phyloP scores from a whole-genome alignment of 2,113 vertebrate species.

The Cyanoliseus patagonus region DNA sequence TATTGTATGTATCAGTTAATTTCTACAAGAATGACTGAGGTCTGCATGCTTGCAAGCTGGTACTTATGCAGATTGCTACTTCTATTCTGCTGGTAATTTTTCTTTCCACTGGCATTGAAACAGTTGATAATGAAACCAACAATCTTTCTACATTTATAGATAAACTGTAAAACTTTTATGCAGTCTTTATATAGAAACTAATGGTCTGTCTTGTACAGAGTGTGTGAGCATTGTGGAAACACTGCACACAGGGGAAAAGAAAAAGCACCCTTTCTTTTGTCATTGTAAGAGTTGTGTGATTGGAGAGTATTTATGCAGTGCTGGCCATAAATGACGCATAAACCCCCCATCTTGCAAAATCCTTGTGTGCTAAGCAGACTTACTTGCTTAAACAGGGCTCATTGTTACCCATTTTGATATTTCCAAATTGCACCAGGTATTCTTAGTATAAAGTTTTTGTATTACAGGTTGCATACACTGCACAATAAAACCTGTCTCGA shows the following conservation, averaged over 20 bases:
- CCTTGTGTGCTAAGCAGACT: slow-evolving; percentile 12
- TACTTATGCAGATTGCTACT: slow-evolving; percentile 54
- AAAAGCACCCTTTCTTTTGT: slow-evolving; percentile 70
- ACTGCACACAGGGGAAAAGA: slow-evolving; percentile 61
- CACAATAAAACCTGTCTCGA: not conserved
- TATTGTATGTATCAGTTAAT: slow-evolving; percentile 42
- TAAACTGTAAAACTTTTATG: slow-evolving; percentile 77
- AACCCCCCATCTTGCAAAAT: slow-evolving; percentile 1
- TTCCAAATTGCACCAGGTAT: slow-evolving; percentile 38
- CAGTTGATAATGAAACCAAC: slow-evolving; percentile 70
- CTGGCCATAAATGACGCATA: slow-evolving; percentile 56
- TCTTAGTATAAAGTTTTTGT: slow-evolving; percentile 34
- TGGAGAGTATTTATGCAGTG: slow-evolving; percentile 40
- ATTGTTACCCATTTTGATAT: slow-evolving; percentile 45
- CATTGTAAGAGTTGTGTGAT: slow-evolving; percentile 37
- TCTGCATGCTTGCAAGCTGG: not conserved
- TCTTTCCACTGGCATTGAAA: slow-evolving; percentile 69
- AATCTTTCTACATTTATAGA: slow-evolving; percentile 76
- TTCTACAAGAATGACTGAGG: slow-evolving; percentile 15
- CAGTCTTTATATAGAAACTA: slow-evolving; percentile 77
- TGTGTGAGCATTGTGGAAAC: slow-evolving; percentile 66
- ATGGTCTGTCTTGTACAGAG: slow-evolving; percentile 67
- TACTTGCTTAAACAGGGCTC: slow-evolving; percentile 27
- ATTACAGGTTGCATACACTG: not conserved
- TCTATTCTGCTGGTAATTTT: slow-evolving; percentile 67